These are phyloP conservation scores for Stenoptilia bipunctidactyla DNA, from an alignment of 2,888 invertebrate species.

Conservation along the genomic window DNA sequence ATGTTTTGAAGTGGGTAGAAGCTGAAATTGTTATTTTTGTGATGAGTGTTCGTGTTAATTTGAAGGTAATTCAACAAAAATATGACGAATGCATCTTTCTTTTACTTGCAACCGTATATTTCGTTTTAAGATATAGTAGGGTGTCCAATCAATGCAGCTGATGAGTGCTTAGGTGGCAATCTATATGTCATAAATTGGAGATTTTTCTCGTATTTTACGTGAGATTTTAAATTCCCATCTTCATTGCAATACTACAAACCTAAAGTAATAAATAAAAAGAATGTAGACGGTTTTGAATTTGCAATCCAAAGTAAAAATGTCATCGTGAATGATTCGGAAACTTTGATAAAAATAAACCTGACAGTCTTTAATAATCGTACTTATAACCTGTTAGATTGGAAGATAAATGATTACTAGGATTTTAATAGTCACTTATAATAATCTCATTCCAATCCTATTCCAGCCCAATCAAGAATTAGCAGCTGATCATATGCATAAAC, in stretches of 20 bases:
- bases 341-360: constrained; percentile 1
- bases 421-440: too few species aligned
- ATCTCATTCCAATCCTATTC: too few species aligned
- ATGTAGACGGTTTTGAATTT: too few species aligned
- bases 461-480: too few species aligned
- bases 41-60: constrained; percentile 63
- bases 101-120: not conserved
- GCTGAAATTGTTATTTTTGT: constrained; percentile 63
- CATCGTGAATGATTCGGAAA: not conserved
- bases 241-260: not conserved
- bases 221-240: not conserved
- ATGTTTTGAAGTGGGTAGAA: constrained; percentile 63
- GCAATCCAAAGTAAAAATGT: not conserved
- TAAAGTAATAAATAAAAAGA: not conserved
- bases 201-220: not conserved
- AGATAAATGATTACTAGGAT: too few species aligned
- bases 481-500: too few species aligned
- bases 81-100: constrained; percentile 12
- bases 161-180: constrained; percentile 58
- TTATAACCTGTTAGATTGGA: too few species aligned
- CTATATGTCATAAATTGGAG: constrained; percentile 14
- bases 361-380: not conserved
- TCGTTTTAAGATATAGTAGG: too few species aligned
- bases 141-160: not conserved
- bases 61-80: constrained; percentile 46